Evolutionary conservation across 1,140 invertebrate genomes (phyloP), one percentile per base, ranked within the genome.

Genomic region (Zaprionus taronus): DNA sequence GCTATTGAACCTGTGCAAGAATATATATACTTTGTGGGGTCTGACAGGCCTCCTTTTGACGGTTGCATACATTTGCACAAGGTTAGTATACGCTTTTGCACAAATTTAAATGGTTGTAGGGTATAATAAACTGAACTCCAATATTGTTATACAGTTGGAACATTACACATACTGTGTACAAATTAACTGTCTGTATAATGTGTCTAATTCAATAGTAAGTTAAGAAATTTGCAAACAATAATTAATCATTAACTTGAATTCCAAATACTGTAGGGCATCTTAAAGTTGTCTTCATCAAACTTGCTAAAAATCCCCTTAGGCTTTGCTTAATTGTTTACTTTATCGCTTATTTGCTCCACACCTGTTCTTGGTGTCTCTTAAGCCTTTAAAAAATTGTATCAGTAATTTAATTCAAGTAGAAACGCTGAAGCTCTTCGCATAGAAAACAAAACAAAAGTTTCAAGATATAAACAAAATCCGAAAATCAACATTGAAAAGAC

Each of bases 401-500:
- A 62, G 49, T 62, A 31, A 70, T 70, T 62, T 41, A 53, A 51
- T 20, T 62, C 47, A 17, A 62, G 31, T n/a, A 38, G 17, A 67
- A 57, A 9, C 6, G 7, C 20, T 49, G 6, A 20, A 51, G 17
- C 11, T 49, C 47, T 49, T 49, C 17, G 20, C 17, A 22, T 22
- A 14, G 47, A 12, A 51, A 51, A 51, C 47, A 51, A 20, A 22
- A 51, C 20, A 24, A 51, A 51, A 51, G 11, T 24, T n/a, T 3
- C 5, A 72, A 71, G 20, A 22, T 1, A 2, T 34, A 56, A 56
- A 31, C 12, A 26, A 28, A 62, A 70, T 36, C 2, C 20, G 14
- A 61, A 63, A 69, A 60, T 47, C 28, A 44, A 58, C 75, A 24
- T 47, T 53, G n/a, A 60, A 64, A 74, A 38, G 56, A 57, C 20